Conservation (phyloP, 2,113 vertebrate genomes). For the Octodon degus region DNA sequence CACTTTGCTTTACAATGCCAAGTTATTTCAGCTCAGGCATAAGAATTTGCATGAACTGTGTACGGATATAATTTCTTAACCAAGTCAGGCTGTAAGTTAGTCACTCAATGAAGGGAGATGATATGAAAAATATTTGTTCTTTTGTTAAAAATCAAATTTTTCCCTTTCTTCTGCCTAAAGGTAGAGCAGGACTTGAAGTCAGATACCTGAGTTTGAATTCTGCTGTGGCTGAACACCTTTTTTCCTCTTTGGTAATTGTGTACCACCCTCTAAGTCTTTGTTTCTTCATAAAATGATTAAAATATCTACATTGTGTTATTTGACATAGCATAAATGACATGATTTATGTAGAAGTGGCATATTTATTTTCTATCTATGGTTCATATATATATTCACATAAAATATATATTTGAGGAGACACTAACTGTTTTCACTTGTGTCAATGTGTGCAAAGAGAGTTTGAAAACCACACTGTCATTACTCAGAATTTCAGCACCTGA, state of each 20-base stretch:
- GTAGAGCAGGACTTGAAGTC: background rate
- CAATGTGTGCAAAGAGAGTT: background rate
- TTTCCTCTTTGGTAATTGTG: background rate
- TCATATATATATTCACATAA: background rate
- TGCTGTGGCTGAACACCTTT: background rate
- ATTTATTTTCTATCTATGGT: background rate
- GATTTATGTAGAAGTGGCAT: background rate
- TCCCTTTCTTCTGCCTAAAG: background rate
- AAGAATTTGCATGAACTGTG: background rate
- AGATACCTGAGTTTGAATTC: background rate
- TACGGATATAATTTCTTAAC: background rate
- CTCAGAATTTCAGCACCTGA: slow-evolving; percentile 18
- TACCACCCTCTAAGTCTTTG: background rate
- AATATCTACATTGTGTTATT: background rate
- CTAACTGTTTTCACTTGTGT: background rate
- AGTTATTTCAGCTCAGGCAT: background rate
- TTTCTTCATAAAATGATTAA: slow-evolving; percentile 42
- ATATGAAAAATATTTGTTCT: background rate
- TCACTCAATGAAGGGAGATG: background rate
- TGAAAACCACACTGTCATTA: background rate
- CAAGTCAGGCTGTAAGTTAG: background rate
- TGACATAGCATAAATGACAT: slow-evolving; percentile 11
- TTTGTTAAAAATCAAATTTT: background rate
- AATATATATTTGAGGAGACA: background rate
- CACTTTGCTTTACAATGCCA: background rate